Evolutionary conservation across 2,113 vertebrate species (phyloP), one percentile per base, ranked within the genome.

Genomic region (Plestiodon gilberti): DNA sequence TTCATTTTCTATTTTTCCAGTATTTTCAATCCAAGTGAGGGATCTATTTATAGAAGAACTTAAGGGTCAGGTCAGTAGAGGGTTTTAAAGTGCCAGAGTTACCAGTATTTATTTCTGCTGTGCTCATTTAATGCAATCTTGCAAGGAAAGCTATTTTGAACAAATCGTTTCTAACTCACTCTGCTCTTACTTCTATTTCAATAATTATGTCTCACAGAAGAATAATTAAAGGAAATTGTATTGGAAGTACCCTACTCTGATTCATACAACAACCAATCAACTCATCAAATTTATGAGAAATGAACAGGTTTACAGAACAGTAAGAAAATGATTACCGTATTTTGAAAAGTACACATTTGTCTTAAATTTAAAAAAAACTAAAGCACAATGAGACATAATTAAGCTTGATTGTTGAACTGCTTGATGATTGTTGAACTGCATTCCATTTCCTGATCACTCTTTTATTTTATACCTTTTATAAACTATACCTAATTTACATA

Each of bases 101-200:
- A 75, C 3, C 35, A 17, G n/a, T n/a, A 78, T 15, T 28, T 55
- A 74, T 62, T 18, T 28, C 10, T 48, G 38, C 40, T 57, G n/a
- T 62, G 3, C 43, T 86, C 14, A 38, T 86, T 81, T 81, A 80
- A 81, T 81, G 65, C 33, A 81, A 85, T 78, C 15, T n/a, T 23
- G 35, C 11, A 59, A 57, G 25, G n/a, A 33, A 71, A 82, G 52
- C 33, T 59, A 71, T 64, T 62, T 30, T n/a, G 25, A 48, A 22
- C 57, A 62, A 79, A 62, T 25, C 33, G 35, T 15, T 62, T 23
- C 23, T 33, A 23, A 25, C n/a, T 70, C n/a, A 82, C 71, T 82
- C 28, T 48, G 38, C 38, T 38, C 15, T 75, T 33, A 62, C 15
- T 83, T 74, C 35, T 18, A n/a, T 33, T 9, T 13, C 17, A 57